Percentiles rank a stretch among this genome's conserved stretches.
phyloP scores from a whole-genome alignment of 2,113 vertebrate species.

The Mesoclemmys tuberculata region DNA sequence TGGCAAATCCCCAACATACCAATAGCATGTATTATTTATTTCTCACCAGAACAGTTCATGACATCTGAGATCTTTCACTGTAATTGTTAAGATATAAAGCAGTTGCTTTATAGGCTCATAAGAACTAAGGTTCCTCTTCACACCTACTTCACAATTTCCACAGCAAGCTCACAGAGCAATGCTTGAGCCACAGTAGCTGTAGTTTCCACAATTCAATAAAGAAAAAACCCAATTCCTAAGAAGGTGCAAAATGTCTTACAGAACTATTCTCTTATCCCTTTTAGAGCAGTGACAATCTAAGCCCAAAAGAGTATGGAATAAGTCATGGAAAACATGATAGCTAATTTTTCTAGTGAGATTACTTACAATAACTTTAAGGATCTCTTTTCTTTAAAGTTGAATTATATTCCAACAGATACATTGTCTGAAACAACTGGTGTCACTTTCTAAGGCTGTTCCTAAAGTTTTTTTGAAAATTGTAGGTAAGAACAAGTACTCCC shows the following conservation, averaged over 20 bases:
- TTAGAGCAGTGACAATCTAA: background rate
- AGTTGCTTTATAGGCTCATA: too few relatives aligned
- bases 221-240: background rate
- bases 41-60: too few relatives aligned
- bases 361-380: background rate
- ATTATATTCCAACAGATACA: background rate
- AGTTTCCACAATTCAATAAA: background rate
- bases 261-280: background rate
- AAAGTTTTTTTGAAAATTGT: background rate
- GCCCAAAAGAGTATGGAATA: background rate
- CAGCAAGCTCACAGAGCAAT: background rate
- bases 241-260: background rate
- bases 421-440: background rate
- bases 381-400: background rate
- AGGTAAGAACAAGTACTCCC: background rate
- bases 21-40: too few relatives aligned
- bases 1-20: too few relatives aligned
- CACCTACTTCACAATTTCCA: background rate
- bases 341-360: background rate
- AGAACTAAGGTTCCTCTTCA: background rate
- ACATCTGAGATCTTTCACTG: too few relatives aligned
- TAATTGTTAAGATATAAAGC: too few relatives aligned
- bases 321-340: background rate
- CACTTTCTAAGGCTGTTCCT: background rate
- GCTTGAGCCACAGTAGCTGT: background rate